Percentiles rank a stretch among this genome's conserved stretches.
phyloP scores from a whole-genome alignment of 64 coral and sea anemone species.

The Actinia tenebrosa region DNA sequence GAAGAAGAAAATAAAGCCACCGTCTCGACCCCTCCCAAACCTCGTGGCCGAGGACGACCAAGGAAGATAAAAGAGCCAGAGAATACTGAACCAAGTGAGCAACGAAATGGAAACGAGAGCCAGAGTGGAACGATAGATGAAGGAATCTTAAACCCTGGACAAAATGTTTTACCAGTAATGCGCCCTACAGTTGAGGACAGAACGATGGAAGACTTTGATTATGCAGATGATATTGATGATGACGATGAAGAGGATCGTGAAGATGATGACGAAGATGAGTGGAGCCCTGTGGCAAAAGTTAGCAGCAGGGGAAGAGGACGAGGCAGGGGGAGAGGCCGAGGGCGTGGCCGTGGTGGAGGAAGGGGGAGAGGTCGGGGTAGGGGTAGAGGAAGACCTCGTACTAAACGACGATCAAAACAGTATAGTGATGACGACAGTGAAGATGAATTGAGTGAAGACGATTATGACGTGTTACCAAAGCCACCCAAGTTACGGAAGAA shows the following conservation, averaged over 20 bases:
- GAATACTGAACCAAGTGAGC: neutral
- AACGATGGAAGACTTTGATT: neutral
- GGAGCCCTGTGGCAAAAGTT: constrained; percentile 14
- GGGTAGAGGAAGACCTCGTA: neutral
- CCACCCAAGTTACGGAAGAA: constrained; percentile 13
- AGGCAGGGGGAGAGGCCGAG: constrained; percentile 9
- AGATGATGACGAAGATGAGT: constrained; percentile 1
- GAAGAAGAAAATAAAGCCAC: neutral
- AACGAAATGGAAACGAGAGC: neutral
- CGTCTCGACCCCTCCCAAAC: neutral
- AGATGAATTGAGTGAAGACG: neutral
- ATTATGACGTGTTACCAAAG: neutral
- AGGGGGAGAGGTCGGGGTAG: constrained; percentile 10
- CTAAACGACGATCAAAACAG: constrained; percentile 2
- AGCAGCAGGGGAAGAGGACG: neutral
- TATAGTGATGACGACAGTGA: constrained; percentile 7
- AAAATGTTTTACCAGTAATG: neutral
- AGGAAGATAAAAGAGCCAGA: neutral
- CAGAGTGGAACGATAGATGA: neutral
- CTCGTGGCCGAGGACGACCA: neutral
- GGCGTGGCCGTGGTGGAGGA: constrained; percentile 4
- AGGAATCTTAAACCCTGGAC: neutral
- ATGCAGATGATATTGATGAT: constrained; percentile 9
- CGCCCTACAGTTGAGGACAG: neutral
- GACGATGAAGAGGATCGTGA: constrained; percentile 11